Conservation (phyloP, 1,140 invertebrate genomes). For the Pseudoatta argentina region DNA sequence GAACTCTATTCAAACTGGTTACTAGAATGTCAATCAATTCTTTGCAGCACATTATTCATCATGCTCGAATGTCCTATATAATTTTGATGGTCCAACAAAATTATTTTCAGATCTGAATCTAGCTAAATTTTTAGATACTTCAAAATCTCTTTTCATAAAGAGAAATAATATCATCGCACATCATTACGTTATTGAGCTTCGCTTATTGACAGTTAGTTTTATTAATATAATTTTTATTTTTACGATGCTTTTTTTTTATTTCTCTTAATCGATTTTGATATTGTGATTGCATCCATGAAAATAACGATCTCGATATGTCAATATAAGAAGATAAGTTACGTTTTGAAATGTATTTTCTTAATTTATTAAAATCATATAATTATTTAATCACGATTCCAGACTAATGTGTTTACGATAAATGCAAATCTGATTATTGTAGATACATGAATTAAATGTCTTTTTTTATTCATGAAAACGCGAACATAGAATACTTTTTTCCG, state of each 20-base stretch:
- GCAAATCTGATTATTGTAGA: not conserved
- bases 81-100: too few species aligned
- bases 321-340: not conserved
- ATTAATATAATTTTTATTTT: not conserved
- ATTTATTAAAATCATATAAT: not conserved
- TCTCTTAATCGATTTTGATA: not conserved
- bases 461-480: not conserved
- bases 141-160: too few species aligned
- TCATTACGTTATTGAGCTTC: not conserved
- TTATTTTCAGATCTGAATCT: too few species aligned
- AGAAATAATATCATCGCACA: not conserved
- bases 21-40: too few species aligned
- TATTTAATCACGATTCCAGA: not conserved
- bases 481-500: not conserved
- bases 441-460: not conserved
- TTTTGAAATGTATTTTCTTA: not conserved
- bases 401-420: not conserved
- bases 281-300: not conserved
- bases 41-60: too few species aligned
- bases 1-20: not conserved
- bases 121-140: too few species aligned
- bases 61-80: too few species aligned
- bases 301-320: not conserved
- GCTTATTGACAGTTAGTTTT: not conserved
- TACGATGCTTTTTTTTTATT: conserved; percentile 6